Evolutionary conservation across 2,113 vertebrate genomes (phyloP), one percentile per base, ranked within the genome.

Genomic region (Salvelinus fontinalis): DNA sequence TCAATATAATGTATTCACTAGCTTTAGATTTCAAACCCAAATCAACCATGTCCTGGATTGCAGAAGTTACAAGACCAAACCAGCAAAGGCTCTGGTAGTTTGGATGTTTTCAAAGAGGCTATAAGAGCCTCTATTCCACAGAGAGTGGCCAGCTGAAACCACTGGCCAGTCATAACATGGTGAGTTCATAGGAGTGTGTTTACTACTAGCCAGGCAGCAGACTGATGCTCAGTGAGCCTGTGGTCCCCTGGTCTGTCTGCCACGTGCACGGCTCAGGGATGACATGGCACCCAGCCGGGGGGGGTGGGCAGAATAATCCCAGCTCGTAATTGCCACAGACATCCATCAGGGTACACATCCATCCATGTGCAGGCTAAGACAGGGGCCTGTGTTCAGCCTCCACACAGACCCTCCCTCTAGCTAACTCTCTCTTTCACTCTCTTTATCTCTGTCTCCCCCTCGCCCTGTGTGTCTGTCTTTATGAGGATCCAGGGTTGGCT

Each of bases 311-410:
- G 57, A 70, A 39, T 79, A 76, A 80, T 83, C 75, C 73, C 26
- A 44, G n/a, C 66, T 75, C 49, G 51, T 75, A 75, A 84, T 80
- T 78, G 83, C 84, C 75, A 65, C 39, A 76, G 44, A 66, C 72
- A 84, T 86, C 70, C 74, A 78, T 85, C 80, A 77, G 67, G 75
- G 27, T 20, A 64, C 75, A 83, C 71, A 76, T 80, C 64, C 34
- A 73, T 81, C 69, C 76, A 85, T 80, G 13, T 70, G 60, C 76
- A 78, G 70, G 44, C 66, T 79, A 48, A 16, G 31, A 68, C 20
- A 34, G 22, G 3, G 51, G 62, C 57, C 70, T 78, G 70, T 48
- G 77, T 70, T 76, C 68, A 9, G 59, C 69, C 59, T 24, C 62
- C 22, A 64, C 62, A 22, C 22, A 64, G 62, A 64, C 62, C 22